Conservation (phyloP, 92 coral and sea anemone species). For the Montipora capitata region DNA sequence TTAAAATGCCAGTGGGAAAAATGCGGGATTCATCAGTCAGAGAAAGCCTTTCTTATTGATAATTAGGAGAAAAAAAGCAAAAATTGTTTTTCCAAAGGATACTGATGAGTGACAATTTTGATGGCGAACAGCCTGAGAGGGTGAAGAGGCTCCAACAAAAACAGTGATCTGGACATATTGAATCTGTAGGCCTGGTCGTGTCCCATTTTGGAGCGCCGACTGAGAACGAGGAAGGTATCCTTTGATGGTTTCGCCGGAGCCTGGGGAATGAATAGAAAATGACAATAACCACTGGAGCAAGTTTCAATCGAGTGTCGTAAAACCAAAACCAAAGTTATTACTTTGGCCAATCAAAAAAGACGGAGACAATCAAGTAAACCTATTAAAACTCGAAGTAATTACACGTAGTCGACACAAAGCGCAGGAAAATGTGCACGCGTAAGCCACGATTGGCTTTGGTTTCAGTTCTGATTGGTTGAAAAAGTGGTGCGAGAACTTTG, state of each 20-base stretch:
- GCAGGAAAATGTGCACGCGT: no score
- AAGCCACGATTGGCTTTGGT: no score
- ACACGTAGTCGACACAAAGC: no score
- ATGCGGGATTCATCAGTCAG: no score
- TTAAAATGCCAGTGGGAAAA: no score
- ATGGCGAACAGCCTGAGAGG: slow-evolving; percentile 84
- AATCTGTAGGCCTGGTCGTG: slow-evolving; percentile 91
- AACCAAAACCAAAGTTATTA: no score
- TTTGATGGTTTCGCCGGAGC: slow-evolving; percentile 68
- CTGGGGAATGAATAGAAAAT: not conserved
- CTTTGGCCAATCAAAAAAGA: no score
- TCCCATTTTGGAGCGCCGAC: slow-evolving; percentile 73
- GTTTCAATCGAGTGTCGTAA: not conserved
- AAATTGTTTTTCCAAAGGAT: slow-evolving; percentile 67
- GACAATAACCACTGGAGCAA: not conserved
- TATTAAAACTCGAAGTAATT: no score
- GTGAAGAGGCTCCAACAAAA: slow-evolving; percentile 82
- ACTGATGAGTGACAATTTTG: slow-evolving; percentile 83
- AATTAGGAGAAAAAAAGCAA: not conserved
- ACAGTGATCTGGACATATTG: slow-evolving; percentile 83
- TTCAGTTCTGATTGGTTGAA: no score
- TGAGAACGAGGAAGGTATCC: slow-evolving; percentile 88
- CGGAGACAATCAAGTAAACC: no score
- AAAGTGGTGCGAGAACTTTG: no score
- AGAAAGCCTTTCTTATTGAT: no score